These are phyloP conservation scores for Muscina levida DNA, from an alignment of 2,888 invertebrate genomes.

Conservation along the genomic window DNA sequence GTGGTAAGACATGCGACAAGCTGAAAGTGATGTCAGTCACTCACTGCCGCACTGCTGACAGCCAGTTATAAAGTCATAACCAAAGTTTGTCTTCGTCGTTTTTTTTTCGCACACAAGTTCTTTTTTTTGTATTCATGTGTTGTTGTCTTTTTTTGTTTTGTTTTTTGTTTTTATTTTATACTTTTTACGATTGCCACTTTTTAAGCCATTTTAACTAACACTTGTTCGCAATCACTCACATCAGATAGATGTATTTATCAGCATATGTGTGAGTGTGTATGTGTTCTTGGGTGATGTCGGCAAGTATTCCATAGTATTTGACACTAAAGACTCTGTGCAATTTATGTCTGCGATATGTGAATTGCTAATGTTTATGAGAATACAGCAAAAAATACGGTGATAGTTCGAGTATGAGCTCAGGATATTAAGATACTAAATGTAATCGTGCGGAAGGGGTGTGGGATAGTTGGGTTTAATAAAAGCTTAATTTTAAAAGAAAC, in stretches of 20 bases:
- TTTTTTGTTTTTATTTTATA: constrained; percentile 8
- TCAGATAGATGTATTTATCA: background rate
- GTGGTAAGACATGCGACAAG: constrained; percentile 49
- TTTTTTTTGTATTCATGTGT: background rate
- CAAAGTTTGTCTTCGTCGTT: constrained; percentile 12
- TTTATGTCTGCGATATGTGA: background rate
- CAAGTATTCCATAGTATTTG: constrained; percentile 1
- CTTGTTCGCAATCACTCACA: background rate
- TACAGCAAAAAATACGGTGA: too few species aligned
- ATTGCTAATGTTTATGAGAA: constrained; percentile 5
- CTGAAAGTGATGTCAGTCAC: constrained; percentile 46
- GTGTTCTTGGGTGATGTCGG: background rate
- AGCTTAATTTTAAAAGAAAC: too few species aligned
- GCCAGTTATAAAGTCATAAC: constrained; percentile 33
- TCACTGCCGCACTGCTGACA: constrained; percentile 11
- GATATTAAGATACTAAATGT: too few species aligned
- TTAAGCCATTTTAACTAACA: constrained; percentile 49
- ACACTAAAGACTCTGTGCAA: constrained; percentile 13
- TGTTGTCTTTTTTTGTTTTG: background rate
- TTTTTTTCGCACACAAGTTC: background rate
- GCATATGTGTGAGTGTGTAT: background rate
- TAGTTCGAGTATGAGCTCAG: too few species aligned
- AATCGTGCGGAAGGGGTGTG: too few species aligned
- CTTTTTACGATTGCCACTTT: constrained; percentile 48
- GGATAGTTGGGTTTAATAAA: too few species aligned